Evolutionary conservation across 92 coral and sea anemone species (phyloP), one percentile per base, ranked within the genome.

Genomic region (Umimayanthus chanpuru): DNA sequence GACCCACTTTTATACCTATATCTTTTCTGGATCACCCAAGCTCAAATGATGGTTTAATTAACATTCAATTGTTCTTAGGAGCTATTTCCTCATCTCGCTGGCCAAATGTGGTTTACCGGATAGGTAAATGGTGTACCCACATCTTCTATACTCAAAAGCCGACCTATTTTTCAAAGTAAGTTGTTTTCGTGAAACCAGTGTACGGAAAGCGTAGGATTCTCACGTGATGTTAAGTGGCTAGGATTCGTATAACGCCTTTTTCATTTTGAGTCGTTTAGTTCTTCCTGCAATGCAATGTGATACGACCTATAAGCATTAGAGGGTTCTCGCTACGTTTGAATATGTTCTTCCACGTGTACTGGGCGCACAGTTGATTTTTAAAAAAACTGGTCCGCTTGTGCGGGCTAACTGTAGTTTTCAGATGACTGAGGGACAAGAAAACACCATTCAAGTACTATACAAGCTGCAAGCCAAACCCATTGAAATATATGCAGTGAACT

Each of bases 171-270:
- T 64, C 36, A 8, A 64, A 8, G 55, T 20, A 32, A 32, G 21
- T 58, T 36, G 85, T 8, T 61, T 64, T 81, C 23, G 21, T 41
- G 18, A 40, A 38, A 29, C 16, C 40, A 65, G 75, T 81, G 9
- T 40, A 66, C 86, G 86, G 86, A 81, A 81, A 55, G 86, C 86
- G 86, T 66, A 81, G 86, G 86, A 68, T 65, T n/a, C 38, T 68
- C 86, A 81, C 76, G 29, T 81, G 86, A 81, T 81, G 11, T n/a
- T n/a, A n/a, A 12, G 8, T 23, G 26, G 56, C n/a, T 4, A 29
- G 20, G 41, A 49, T 21, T 21, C 50, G 16, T 36, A 47, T 47
- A 30, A 38, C 70, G 18, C 32, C 73, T 56, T 41, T 64, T 30
- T 50, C 71, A 23, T 56, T 12, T 6, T 23, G 14, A 26, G 30